These are phyloP conservation scores for Mythimna pallens DNA, from an alignment of 2,888 invertebrate genomes.

Conservation along the genomic window DNA sequence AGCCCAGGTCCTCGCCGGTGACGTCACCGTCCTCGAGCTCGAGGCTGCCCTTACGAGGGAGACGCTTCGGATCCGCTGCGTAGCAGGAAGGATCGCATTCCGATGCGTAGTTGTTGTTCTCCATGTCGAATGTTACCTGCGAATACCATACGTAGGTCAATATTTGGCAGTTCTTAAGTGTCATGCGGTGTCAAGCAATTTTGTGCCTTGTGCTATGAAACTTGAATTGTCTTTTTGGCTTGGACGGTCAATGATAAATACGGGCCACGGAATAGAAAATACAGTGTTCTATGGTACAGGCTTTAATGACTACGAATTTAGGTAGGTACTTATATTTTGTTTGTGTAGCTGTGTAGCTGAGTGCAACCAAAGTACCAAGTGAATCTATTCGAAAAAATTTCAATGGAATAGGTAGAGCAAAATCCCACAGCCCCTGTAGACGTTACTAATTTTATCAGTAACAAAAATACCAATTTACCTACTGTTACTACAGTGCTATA, in stretches of 20 bases:
- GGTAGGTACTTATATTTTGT: background rate
- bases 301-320: background rate
- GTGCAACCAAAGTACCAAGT: background rate
- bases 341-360: conserved; percentile 8
- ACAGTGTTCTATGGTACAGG: background rate
- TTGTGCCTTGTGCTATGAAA: background rate
- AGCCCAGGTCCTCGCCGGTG: conserved; percentile 83
- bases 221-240: too few species aligned
- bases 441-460: too few species aligned
- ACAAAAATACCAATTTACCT: too few species aligned
- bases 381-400: background rate
- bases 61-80: conserved; percentile 24
- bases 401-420: too few species aligned
- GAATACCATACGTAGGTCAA: background rate
- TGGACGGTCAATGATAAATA: too few species aligned
- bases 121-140: conserved; percentile 81
- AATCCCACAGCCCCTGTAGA: too few species aligned
- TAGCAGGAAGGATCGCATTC: conserved; percentile 52
- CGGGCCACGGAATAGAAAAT: too few species aligned
- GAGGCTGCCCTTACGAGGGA: conserved; percentile 21
- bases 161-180: background rate
- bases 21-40: conserved; percentile 70
- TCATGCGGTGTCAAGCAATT: background rate
- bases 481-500: too few species aligned
- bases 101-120: conserved; percentile 74